Evolutionary conservation across 2,888 invertebrate genomes (phyloP).

Genomic region (Hemistola chrysoprasaria): DNA sequence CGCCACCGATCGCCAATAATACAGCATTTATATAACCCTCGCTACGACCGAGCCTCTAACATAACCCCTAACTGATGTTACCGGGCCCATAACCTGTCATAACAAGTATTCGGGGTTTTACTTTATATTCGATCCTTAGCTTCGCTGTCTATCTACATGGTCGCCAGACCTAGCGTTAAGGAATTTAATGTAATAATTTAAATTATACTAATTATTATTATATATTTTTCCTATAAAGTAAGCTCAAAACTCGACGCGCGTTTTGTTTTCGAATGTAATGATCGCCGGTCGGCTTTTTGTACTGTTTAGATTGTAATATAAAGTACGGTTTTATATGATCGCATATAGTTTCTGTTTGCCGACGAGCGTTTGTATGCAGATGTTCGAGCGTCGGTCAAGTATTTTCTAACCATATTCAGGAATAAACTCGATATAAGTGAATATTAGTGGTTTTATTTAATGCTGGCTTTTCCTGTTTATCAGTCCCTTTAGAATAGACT

Average conservation of each 20-base stretch:
- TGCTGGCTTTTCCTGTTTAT: conserved; percentile 1
- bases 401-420: conserved; percentile 81
- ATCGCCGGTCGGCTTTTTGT: conserved; percentile 71
- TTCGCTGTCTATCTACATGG: conserved; percentile 45
- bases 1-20: conserved; percentile 95
- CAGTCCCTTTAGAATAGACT: conserved; percentile 2
- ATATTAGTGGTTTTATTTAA: conserved; percentile 64
- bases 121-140: not conserved
- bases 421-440: conserved; percentile 81
- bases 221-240: conserved; percentile 72
- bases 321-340: conserved; percentile 62
- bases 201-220: conserved; percentile 78
- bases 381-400: conserved; percentile 68
- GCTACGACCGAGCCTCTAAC: conserved; percentile 4
- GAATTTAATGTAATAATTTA: conserved; percentile 76
- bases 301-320: conserved; percentile 73
- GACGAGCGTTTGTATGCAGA: conserved; percentile 53
- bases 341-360: conserved; percentile 62
- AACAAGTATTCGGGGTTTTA: conserved; percentile 17
- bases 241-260: conserved; percentile 70
- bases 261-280: conserved; percentile 47
- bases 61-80: not conserved
- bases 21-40: conserved; percentile 46
- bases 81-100: conserved; percentile 15
- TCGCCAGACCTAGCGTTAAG: conserved; percentile 53